Base-by-base conservation (phyloP, 2,113 vertebrate genomes). In the Nycticebus coucang region DNA sequence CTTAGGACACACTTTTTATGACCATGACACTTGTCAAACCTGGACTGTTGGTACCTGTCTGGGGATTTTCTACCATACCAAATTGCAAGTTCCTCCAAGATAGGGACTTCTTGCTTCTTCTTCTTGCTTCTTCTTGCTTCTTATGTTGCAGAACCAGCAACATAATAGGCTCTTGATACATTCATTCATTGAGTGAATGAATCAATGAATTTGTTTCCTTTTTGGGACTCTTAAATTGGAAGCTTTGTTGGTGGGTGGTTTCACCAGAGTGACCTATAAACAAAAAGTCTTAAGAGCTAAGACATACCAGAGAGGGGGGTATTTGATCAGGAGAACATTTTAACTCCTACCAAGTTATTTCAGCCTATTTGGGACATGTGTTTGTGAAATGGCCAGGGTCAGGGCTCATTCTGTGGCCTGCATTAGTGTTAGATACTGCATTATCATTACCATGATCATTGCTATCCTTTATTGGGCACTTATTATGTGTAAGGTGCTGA, bases 201-300 rank as follows among this genome's bases (percentile, higher is more conserved):
- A 83, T 79, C 26, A 78, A 28, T 57, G 18, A 91, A 87, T 91
- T 66, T 66, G 24, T 83, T 92, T 50, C 55, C 55, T 37, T 96
- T 94, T 83, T 68, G 64, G 6, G 69, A 94, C 35, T 87, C 45
- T 94, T 88, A 24, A 95, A 74, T 74, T 33, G 33, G 5, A 81
- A 9, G 41, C 60, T 92, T 92, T 17, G 26, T 26, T 95, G 35
- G 33, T 82, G 17, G 87, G 66, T 89, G 33, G 33, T 66, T 93
- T 96, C 13, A 60, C n/a, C 35, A 89, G 21, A 81, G 57, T 79
- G 35, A 83, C 45, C 33, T 79, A 59, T 55, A 87, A 78, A 15
- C 74, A 96, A 93, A 84, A 84, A 55, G 68, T 89, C 19, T 83
- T 62, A 88, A 74, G 83, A 89, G 13, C 21, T 81, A 24, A 74